Base-by-base conservation (phyloP, 2,888 invertebrate species). In the Epistrophella euchroma region DNA sequence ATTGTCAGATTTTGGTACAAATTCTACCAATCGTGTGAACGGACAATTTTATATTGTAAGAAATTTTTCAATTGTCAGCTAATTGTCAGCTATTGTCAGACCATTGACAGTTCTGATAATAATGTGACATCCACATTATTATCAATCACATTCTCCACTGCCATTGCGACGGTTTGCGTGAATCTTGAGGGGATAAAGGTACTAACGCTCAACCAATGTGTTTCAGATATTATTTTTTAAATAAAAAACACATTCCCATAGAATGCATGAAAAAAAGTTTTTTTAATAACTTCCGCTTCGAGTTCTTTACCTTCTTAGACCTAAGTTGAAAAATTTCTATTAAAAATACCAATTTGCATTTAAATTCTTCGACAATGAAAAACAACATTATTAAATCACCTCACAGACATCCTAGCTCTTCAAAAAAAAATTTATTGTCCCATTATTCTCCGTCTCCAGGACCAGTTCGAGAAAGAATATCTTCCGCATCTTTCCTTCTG, bases 361-460 rank as follows among this genome's bases (percentile, higher is more conserved):
- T 35, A 22, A 13, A 52, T 17, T 22, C 15, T 55, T 70, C 64
- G 17, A 52, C 32, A 64, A 4, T 40, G 13, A 28, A 68, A 70
- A n/a, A 71, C 76, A 71, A 82, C 75, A 75, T 72, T 84, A 84
- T 84, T 85, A 80, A 80, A 80, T 76, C 75, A 80, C 80, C 71
- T 40, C 7, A 52, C 15, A 66, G 84, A 85, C 75, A 72, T 72
- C 45, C 66, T n/a, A 45, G 66, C 56, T 58, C 60, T 19, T 47
- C 37, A 84, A 76, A 37, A 7, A 32, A 78, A 70, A 80, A 85
- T 72, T 76, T 85, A 85, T 68, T 76, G 72, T 85, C 55, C 84
- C 72, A 76, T 81, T 85, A 68, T 85, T 81, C 72, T 70, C 37
- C 32, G 74, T 81, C 72, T 70, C 37, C 32, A 70, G 2, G 75